phyloP scores from a whole-genome alignment of 2,888 invertebrate genomes.

The Drosophila birchii region DNA sequence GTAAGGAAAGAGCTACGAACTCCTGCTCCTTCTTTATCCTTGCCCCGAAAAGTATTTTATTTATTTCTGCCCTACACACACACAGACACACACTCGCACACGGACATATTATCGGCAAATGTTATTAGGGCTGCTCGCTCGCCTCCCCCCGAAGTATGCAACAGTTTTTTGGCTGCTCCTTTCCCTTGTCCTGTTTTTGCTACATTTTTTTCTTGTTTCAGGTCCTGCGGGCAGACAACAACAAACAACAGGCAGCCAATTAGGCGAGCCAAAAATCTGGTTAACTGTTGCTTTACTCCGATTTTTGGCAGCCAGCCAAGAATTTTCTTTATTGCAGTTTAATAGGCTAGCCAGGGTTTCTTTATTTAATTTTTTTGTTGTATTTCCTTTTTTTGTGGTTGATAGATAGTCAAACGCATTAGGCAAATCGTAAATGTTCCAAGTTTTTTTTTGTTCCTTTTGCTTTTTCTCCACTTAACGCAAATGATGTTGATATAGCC shows the following conservation, averaged over 20 bases:
- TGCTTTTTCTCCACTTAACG: conserved; percentile 72
- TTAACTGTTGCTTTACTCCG: conserved; percentile 49
- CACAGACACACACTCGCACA: conserved; percentile 20
- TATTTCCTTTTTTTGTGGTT: conserved; percentile 26
- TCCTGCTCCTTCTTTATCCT: background rate
- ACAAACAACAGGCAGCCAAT: conserved; percentile 46
- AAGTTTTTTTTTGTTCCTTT: conserved; percentile 42
- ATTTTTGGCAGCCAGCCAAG: conserved; percentile 54
- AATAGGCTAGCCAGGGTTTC: conserved; percentile 52
- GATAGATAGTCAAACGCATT: conserved; percentile 60
- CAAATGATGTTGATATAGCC: conserved; percentile 78
- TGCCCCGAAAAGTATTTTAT: conserved; percentile 56
- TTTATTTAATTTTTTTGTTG: conserved; percentile 6
- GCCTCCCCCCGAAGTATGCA: conserved; percentile 69
- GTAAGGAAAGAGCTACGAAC: conserved; percentile 11
- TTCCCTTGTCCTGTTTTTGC: conserved; percentile 14
- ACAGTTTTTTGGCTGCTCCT: conserved; percentile 65
- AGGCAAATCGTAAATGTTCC: conserved; percentile 66
- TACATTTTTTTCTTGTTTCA: background rate
- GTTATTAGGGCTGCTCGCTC: conserved; percentile 63
- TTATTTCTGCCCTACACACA: conserved; percentile 41
- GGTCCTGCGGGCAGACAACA: conserved; percentile 42
- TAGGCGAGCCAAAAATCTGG: conserved; percentile 48
- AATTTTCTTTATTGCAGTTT: conserved; percentile 67
- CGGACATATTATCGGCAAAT: conserved; percentile 60